Evolutionary conservation across 2,113 vertebrate genomes (phyloP).

Genomic region (Lanius ludovicianus): DNA sequence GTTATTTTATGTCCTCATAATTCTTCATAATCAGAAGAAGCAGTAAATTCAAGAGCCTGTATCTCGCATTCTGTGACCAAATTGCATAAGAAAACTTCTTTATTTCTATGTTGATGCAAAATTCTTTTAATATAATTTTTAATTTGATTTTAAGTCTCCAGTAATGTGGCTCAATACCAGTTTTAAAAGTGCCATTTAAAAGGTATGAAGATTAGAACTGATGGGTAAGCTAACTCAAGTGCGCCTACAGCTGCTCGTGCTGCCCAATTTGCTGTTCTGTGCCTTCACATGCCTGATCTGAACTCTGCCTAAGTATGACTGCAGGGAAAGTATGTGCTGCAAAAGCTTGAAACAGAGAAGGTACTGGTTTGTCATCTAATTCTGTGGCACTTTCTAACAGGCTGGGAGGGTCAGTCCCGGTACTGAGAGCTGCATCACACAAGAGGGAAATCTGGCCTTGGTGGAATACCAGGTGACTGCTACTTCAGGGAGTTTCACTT

Average conservation of each 20-base stretch:
- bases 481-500: neutral
- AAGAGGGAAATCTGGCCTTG: neutral
- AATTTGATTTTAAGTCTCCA: neutral
- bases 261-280: neutral
- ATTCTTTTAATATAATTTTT: neutral
- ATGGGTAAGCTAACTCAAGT: neutral
- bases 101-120: neutral
- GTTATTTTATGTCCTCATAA: neutral
- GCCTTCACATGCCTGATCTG: neutral
- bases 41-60: neutral
- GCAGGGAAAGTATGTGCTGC: neutral
- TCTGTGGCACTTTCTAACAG: neutral
- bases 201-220: neutral
- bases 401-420: neutral
- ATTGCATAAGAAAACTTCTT: neutral
- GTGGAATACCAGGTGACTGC: accelerated
- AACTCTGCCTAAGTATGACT: neutral
- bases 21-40: neutral
- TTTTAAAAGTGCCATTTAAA: neutral
- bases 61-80: neutral
- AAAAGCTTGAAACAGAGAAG: neutral
- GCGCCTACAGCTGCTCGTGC: neutral
- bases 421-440: neutral
- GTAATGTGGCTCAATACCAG: neutral
- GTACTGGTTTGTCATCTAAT: neutral